Base-by-base conservation (phyloP, 2,888 invertebrate species). In the Mesorhabditis spiculigera region DNA sequence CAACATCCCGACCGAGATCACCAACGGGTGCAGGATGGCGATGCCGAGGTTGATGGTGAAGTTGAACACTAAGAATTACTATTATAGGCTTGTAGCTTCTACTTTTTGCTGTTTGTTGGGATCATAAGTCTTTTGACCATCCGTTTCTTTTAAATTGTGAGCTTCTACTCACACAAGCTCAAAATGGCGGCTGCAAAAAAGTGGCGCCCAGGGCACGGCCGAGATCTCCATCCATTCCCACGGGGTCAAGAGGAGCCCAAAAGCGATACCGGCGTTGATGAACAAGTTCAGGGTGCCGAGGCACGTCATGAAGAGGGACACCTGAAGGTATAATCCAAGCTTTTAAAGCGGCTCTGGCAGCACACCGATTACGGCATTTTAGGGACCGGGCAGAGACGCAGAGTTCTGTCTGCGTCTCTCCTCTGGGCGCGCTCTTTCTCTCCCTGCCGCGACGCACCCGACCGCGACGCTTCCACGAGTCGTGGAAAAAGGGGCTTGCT, bases 31-130 rank as follows among this genome's bases (percentile, higher is more conserved):
- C 5, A 95, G 94, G 78, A 94, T 90, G 74, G 93, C 92, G 81
- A 94, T 92, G 81, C 95, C 94, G 87, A 95, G 95, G 88, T 95
- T 95, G 83, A 93, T 93, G 85, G 94, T 89, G 87, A 95, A 90
- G 87, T 95, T 94, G 86, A 94, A 93, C 86, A 92, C 94, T 93
- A n/a, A 16, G 10, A n/a, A 63, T 8, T 16, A 28, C 2, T 63
- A 28, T 50, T 50, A 13, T 50, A 13, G 58, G n/a, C 58, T 50
- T 13, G 58, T 13, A 50, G 28, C 28, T 28, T 28, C 28, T 28
- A 28, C 28, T 28, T 28, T 28, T 50, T 50, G 58, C n/a, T 50
- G n/a, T 50, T 50, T 10, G 10, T 50, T 13, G 58, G 1, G 8
- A 10, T 50, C n/a, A 50, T n/a, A 50, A 50, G n/a, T 50, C 58